Evolutionary conservation across 2,113 vertebrate genomes (phyloP).

Genomic region (Crotalus helleri): DNA sequence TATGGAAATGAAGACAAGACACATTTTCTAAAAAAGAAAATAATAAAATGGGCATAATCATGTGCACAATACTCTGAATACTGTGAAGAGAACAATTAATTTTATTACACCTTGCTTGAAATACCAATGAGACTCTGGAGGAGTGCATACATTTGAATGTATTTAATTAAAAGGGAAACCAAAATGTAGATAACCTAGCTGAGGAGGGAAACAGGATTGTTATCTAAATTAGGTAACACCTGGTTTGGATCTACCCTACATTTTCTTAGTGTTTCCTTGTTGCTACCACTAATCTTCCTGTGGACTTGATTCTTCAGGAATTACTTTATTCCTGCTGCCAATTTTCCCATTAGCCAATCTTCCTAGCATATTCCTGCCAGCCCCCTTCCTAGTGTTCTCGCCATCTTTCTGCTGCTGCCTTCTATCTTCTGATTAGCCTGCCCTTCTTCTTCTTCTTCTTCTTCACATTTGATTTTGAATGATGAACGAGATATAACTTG

Average conservation of each 20-base stretch:
- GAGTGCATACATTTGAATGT: slow-evolving; percentile 5
- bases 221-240: background rate
- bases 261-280: background rate
- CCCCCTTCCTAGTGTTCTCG: background rate
- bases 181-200: background rate
- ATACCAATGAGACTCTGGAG: background rate
- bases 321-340: background rate
- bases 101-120: background rate
- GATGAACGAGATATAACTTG: background rate
- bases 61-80: background rate
- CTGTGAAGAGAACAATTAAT: background rate
- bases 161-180: background rate
- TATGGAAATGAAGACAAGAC: background rate
- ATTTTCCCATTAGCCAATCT: background rate
- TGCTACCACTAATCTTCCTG: background rate
- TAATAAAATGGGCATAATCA: background rate
- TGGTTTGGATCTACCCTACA: background rate
- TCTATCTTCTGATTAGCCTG: background rate
- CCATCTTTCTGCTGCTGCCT: background rate
- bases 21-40: background rate
- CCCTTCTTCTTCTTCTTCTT: background rate
- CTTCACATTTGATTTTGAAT: background rate
- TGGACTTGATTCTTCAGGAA: background rate
- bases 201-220: background rate
- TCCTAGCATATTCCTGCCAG: background rate